Percentiles rank a stretch among this genome's conserved stretches.
These are phyloP conservation scores for Nanorana parkeri DNA, from an alignment of 2,113 vertebrate species.

Conservation along the genomic window DNA sequence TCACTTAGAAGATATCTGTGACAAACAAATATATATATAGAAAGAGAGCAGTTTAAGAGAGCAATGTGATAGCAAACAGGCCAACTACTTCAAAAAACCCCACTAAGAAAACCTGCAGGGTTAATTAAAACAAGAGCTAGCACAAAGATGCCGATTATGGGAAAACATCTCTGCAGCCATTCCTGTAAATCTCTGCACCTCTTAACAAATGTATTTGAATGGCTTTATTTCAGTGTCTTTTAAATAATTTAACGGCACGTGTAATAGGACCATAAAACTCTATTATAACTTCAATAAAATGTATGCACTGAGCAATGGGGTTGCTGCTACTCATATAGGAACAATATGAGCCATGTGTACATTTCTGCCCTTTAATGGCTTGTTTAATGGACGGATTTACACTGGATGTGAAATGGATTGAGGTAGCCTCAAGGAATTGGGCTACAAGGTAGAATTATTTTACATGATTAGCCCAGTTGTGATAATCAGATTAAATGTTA, in stretches of 20 bases:
- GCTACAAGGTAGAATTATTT: not conserved
- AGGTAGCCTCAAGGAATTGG: not conserved
- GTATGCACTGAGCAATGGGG: not conserved
- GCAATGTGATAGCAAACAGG: too few species aligned
- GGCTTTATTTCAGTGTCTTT: constrained; percentile 52
- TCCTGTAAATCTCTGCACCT: constrained; percentile 54
- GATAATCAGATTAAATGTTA: not conserved
- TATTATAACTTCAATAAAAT: constrained; percentile 54
- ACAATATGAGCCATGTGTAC: constrained; percentile 42
- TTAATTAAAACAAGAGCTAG: constrained; percentile 52
- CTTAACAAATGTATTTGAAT: constrained; percentile 50
- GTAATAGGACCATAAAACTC: constrained; percentile 56
- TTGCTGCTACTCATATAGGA: not conserved
- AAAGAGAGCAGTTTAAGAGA: too few species aligned
- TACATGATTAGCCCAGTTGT: not conserved
- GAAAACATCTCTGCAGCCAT: constrained; percentile 48
- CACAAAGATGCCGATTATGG: constrained; percentile 47
- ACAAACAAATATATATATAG: too few species aligned
- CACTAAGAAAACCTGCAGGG: constrained; percentile 35
- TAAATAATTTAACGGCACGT: constrained; percentile 56
- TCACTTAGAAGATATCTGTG: too few species aligned
- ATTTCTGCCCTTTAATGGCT: constrained; percentile 32
- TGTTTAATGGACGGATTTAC: constrained; percentile 43
- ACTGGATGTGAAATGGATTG: constrained; percentile 30
- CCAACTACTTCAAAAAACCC: too few species aligned